Base-by-base conservation (phyloP, 64 coral and sea anemone genomes). In the Montipora foliosa region DNA sequence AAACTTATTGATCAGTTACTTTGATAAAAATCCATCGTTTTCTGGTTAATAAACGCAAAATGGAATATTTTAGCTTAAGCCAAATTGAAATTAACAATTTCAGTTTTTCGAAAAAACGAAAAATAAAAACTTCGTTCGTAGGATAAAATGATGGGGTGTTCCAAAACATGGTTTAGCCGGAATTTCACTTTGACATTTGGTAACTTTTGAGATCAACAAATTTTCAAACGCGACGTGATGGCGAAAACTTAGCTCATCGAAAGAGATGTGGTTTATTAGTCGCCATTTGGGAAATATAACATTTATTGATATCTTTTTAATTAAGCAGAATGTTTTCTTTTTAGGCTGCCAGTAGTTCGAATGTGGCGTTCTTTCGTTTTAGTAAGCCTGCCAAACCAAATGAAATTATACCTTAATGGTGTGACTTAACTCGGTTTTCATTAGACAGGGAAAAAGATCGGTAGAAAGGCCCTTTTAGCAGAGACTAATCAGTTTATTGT, bases 51-150 rank as follows among this genome's bases (percentile, higher is more conserved):
- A 86, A 69, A 48, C 8, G 16, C 3, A 72, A 72, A 64, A 64
- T 71, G 64, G 82, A 86, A 71, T 86, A 86, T 86, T 86, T 50
- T 29, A 72, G n/a, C 58, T 86, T 86, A 66, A 8, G 44, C 59
- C 64, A 86, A 86, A 86, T 71, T 71, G 46, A 45, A 86, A 86
- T 86, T 86, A 86, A 86, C 82, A 86, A 64, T 69, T 7, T 72
- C 2, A 12, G n/a, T 13, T 71, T 19, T 86, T 12, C 59, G 53
- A 2, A 14, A 49, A 82, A 82, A 16, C 22, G 24, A 44, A 45
- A 13, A 66, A 47, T 55, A 8, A 62, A 15, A 13, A 2, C 10
- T 64, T 62, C 24, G 44, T 62, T 62, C 20, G 13, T 12, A 46
- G 10, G 13, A n/a, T 78, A 46, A 5, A 49, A 16, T 15, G 44